Evolutionary conservation across 1,140 invertebrate genomes (phyloP), one percentile per base, ranked within the genome.

Genomic region (Acromyrmex charruanus): DNA sequence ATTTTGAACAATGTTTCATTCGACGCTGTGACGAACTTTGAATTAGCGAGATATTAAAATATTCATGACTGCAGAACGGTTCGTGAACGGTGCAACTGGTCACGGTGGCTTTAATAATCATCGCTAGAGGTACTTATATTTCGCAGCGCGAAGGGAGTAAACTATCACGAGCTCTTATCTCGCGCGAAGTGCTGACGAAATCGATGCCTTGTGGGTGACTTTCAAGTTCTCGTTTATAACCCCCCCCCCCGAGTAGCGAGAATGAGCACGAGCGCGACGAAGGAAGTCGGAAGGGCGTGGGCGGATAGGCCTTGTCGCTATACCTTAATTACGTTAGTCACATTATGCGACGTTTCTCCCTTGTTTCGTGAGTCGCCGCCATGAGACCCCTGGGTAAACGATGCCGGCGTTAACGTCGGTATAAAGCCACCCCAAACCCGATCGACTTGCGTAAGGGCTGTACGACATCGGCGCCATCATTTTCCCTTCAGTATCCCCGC

Each of bases 271-370:
- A 21, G 28, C 44, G 44, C 69, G 55, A 75, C 28, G 80, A 84
- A 84, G 80, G 69, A 61, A 69, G 69, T 75, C 18, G 39, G 68
- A 21, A 55, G 77, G 77, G 51, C 80, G 58, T 31, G 61, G 25
- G 51, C n/a, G 63, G 28, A 63, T 53, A 80, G 75, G 69, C 71
- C 77, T 77, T 81, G 59, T 75, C 79, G 77, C 84, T 28, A 69
- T 69, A 61, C 77, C 51, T 87, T 91, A 91, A 91, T 91, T 89
- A 87, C 81, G 87, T 91, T 91, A 90, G 80, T 89, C 85, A 49
- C 88, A 89, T 91, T 91, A 91, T 75, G 81, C 87, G 88, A 91
- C 77, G 77, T 90, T 88, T 87, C 85, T 88, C 89, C 87, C 80
- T 86, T 79, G 69, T 82, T 91, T 85, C 77, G 72, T 79, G 80